Evolutionary conservation across 2,888 invertebrate species (phyloP), one percentile per base, ranked within the genome.

Genomic region (Drosophila cyrtoloma): DNA sequence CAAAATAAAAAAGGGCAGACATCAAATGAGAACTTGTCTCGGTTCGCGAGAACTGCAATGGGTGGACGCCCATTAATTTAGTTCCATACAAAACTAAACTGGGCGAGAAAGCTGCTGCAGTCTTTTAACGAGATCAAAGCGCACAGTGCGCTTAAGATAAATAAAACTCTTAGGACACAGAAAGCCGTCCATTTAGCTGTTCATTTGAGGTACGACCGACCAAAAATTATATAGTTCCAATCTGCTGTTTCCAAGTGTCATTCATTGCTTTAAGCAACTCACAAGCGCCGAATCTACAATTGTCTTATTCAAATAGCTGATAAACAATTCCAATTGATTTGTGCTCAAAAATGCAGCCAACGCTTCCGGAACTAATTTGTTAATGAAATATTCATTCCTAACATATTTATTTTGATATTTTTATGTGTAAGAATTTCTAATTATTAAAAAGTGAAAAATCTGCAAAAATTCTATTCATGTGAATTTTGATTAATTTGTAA

Each of bases 31-130:
- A 67, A 30, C 72, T 78, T 61, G 55, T 59, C 68, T 75, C 71
- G 84, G 75, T 72, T 71, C 65, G 84, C 68, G 84, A n/a, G 56
- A 76, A 76, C 79, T 60, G 79, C 87, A 79, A 71, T 72, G 76
- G 67, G 63, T 67, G 35, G 5, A 33, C 65, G 70, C 68, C 85
- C 82, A 87, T 85, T 89, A 81, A 87, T 84, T 85, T 87, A 75
- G 89, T 82, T 82, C 85, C 77, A 33, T 47, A 59, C 69, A 55
- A 81, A 79, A 79, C 81, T 66, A 69, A 79, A 79, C 72, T 47
- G 79, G 66, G 81, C 72, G 81, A 59, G 63, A 62, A 74, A 62
- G 37, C 55, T 39, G 44, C 47, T 47, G 28, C 56, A 56, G 47
- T 59, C 71, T 71, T 35, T 58, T 63, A 66, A 70, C 79, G 68